These are phyloP conservation scores for Calephelis perditalis DNA, from an alignment of 2,888 invertebrate species.

Conservation along the genomic window DNA sequence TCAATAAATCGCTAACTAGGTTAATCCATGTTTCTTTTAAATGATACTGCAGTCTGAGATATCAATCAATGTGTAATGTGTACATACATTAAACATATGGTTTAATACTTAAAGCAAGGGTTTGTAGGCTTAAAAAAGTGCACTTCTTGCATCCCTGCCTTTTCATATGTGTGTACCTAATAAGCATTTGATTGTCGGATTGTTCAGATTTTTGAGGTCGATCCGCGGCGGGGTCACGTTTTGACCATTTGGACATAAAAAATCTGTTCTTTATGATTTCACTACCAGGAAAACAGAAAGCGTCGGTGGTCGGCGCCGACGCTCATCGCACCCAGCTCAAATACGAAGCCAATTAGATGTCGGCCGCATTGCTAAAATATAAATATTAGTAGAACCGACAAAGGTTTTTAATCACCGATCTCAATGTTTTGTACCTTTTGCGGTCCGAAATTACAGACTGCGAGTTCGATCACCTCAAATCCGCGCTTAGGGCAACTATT, in stretches of 20 bases:
- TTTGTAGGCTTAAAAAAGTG: no score
- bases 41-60: no score
- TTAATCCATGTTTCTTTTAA: no score
- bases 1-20: no score
- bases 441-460: conserved; percentile 77
- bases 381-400: conserved; percentile 79
- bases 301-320: conserved; percentile 59
- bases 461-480: conserved; percentile 72
- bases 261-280: conserved; percentile 62
- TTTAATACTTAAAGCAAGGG: no score
- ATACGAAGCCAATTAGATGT: conserved; percentile 73
- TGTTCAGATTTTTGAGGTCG: conserved; percentile 41
- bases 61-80: no score
- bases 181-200: conserved; percentile 25
- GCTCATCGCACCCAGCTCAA: conserved; percentile 52
- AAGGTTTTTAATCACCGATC: conserved; percentile 78
- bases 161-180: no score
- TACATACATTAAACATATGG: no score
- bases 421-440: conserved; percentile 73
- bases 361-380: conserved; percentile 75
- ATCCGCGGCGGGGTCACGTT: conserved; percentile 51
- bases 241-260: conserved; percentile 56
- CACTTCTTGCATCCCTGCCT: no score
- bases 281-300: conserved; percentile 72
- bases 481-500: conserved; percentile 74